A percentile compares a stretch with the other conserved stretches of the same genome.
These are phyloP conservation scores for Lysandra bellargus DNA, from an alignment of 2,888 invertebrate genomes.

Conservation along the genomic window DNA sequence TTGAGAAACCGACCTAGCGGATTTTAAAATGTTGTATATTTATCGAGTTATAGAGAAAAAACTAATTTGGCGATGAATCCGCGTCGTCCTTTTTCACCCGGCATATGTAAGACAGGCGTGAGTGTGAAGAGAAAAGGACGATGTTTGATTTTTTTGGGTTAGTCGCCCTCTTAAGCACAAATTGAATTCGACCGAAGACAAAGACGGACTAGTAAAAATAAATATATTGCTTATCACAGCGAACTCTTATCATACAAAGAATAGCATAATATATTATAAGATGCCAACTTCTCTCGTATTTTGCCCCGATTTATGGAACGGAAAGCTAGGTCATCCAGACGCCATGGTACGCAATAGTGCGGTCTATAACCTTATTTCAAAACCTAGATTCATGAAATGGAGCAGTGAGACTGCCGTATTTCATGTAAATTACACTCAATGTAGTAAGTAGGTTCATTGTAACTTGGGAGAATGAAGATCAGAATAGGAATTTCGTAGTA, in stretches of 20 bases:
- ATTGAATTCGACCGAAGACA: neutral
- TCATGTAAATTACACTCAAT: neutral
- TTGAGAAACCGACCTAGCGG: too few relatives aligned
- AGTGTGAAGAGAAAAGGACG: too few relatives aligned
- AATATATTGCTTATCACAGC: neutral
- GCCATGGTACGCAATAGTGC: neutral
- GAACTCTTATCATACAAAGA: neutral
- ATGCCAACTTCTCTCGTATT: neutral
- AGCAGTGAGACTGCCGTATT: neutral
- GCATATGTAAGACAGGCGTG: too few relatives aligned
- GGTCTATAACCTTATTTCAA: conserved; percentile 3
- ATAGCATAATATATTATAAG: neutral
- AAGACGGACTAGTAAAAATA: neutral
- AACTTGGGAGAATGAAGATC: neutral
- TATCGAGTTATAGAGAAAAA: too few relatives aligned
- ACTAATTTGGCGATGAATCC: too few relatives aligned
- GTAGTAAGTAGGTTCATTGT: neutral
- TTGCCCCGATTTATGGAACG: neutral
- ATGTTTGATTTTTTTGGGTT: too few relatives aligned
- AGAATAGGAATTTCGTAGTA: too few relatives aligned
- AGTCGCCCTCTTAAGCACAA: neutral
- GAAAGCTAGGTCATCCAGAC: neutral
- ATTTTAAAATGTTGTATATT: too few relatives aligned
- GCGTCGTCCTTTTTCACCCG: too few relatives aligned
- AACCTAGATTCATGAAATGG: neutral